phyloP scores from a whole-genome alignment of 1,140 invertebrate genomes.

The Bursaphelenchus mucronatus region DNA sequence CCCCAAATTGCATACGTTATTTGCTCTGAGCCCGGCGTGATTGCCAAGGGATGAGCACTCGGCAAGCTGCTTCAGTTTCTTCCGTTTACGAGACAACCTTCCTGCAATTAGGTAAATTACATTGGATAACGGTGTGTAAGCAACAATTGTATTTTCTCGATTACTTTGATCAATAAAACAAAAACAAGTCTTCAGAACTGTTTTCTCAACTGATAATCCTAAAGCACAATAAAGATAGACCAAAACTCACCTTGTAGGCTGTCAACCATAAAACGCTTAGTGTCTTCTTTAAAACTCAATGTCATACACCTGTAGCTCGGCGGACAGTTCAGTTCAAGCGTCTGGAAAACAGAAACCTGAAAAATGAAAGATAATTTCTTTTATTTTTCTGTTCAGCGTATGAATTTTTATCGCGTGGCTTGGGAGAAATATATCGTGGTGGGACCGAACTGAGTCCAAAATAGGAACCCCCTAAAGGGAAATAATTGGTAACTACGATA shows the following conservation, averaged over 20 bases:
- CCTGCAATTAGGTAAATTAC: slow-evolving; percentile 41
- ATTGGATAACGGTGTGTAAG: neutral
- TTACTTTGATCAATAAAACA: slow-evolving; percentile 13
- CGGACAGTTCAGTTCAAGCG: too few relatives aligned
- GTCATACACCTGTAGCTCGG: slow-evolving; percentile 12
- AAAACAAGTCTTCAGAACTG: neutral
- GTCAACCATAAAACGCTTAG: slow-evolving; percentile 55
- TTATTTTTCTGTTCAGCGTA: too few relatives aligned
- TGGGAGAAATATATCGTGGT: too few relatives aligned
- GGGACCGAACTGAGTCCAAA: too few relatives aligned
- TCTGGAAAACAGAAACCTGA: too few relatives aligned
- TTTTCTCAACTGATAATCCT: slow-evolving; percentile 8
- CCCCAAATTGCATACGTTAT: slow-evolving; percentile 41
- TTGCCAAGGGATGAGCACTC: slow-evolving; percentile 17
- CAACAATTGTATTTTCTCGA: slow-evolving; percentile 10
- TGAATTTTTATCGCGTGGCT: too few relatives aligned
- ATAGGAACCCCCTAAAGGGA: too few relatives aligned
- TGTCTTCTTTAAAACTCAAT: slow-evolving; percentile 18
- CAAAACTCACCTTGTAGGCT: slow-evolving; percentile 51
- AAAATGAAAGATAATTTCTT: too few relatives aligned
- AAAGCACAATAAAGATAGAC: slow-evolving; percentile 8
- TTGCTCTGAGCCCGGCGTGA: slow-evolving; percentile 19
- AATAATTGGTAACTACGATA: too few relatives aligned
- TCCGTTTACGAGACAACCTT: slow-evolving; percentile 60
- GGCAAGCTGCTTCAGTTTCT: slow-evolving; percentile 57